Percentiles rank a stretch among this genome's conserved stretches.
phyloP scores from a whole-genome alignment of 2,797 vertebrate genomes.

The Tapirus indicus region DNA sequence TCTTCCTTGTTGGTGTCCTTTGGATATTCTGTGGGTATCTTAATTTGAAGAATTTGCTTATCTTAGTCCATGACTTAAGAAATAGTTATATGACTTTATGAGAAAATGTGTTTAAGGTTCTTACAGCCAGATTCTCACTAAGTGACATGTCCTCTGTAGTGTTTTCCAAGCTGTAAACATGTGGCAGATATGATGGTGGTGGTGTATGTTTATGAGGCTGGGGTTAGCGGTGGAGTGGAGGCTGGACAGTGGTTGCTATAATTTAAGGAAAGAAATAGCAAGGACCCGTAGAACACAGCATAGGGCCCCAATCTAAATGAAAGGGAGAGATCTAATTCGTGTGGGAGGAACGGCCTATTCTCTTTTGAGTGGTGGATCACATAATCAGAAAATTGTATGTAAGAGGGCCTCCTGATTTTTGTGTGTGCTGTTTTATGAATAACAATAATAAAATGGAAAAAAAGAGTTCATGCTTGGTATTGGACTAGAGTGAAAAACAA shows the following conservation, averaged over 20 bases:
- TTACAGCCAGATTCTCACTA: slow-evolving; percentile 4
- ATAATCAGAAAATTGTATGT: neutral
- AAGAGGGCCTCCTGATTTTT: neutral
- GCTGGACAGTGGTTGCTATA: neutral
- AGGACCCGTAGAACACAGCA: neutral
- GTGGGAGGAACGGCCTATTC: neutral
- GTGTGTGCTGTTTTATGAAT: neutral
- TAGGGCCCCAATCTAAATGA: neutral
- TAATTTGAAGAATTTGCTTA: neutral
- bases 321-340: neutral
- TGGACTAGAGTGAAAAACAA: neutral
- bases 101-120: neutral
- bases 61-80: slow-evolving; percentile 3
- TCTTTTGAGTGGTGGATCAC: neutral
- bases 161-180: neutral
- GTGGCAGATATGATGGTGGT: neutral
- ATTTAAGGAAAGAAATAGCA: slow-evolving; percentile 13
- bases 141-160: neutral
- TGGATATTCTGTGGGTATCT: neutral
- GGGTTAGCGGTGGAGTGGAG: neutral
- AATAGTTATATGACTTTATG: slow-evolving; percentile 32
- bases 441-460: neutral
- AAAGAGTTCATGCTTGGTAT: neutral
- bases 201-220: neutral
- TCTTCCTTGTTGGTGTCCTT: neutral